Base-by-base conservation (phyloP, 92 coral and sea anemone genomes). In the Heliopora coerulea region DNA sequence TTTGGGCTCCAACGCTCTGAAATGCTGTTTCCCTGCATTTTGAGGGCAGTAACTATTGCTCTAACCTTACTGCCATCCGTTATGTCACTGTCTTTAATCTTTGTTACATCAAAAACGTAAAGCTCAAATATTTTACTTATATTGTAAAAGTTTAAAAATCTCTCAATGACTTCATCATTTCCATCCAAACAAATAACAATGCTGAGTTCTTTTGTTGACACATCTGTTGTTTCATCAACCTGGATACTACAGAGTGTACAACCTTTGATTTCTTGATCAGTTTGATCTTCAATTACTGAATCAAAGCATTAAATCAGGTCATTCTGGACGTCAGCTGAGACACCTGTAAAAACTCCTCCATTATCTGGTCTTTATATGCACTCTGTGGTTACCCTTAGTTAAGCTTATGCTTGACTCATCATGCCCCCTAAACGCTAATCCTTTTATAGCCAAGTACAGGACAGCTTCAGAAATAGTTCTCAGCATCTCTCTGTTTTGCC, bases 281-380 rank as follows among this genome's bases (percentile, higher is more conserved):
- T 25, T 29, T 59, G 28, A 59, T 59, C 41, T 32, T 59, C 65
- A 26, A 59, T 7, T 25, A 25, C 26, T 0, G 39, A 26, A 59
- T 59, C 65, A 59, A 59, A 13, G 26, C 65, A 59, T 4, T n/a
- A 50, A 23, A 59, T 59, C 35, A 25, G 26, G 26, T 59, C 65
- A 59, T 59, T 59, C 26, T 59, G 65, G 12, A 59, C 26, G 26
- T 59, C 65, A 14, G 65, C 11, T 12, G 65, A 59, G 35, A 59
- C 65, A 0, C 35, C 35, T 20, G 35, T 59, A 59, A 59, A 59
- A 18, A 2, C 0, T 0, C 35, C 33, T 20, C 1, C 65, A 27
- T 15, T 29, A 8, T 1, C 39, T 1, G 39, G 11, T 1, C 2
- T n/a, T 5, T 50, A 10, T 8, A 32, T 20, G 28, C 65, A 18